Percentiles rank a stretch among this genome's conserved stretches.
phyloP scores from a whole-genome alignment of 35 echinoderm and acorn worm species.

The Heliocidaris tuberculata region DNA sequence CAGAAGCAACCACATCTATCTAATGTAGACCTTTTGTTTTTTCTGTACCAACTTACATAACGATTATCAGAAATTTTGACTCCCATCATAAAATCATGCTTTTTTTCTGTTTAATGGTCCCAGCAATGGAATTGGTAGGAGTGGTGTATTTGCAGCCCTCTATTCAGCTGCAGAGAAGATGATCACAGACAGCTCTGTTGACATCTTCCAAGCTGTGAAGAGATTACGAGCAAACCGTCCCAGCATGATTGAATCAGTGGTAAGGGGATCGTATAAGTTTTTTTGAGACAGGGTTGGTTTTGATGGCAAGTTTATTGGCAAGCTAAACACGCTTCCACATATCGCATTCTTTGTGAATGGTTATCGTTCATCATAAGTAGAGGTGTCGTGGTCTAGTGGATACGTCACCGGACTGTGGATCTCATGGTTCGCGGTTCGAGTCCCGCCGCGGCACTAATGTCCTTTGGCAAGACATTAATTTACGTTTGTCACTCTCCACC shows the following conservation, averaged over 20 bases:
- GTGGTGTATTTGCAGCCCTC: constrained; percentile 69
- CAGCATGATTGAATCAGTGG: constrained; percentile 61
- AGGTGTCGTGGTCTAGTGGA: background rate
- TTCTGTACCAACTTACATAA: too few relatives aligned
- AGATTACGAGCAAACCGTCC: constrained; percentile 66
- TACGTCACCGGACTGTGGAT: too few relatives aligned
- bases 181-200: constrained; percentile 51
- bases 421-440: too few relatives aligned
- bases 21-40: too few relatives aligned
- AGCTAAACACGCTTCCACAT: background rate
- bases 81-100: background rate
- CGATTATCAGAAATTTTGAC: background rate
- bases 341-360: background rate
- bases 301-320: too few relatives aligned
- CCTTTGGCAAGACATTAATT: too few relatives aligned
- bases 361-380: background rate
- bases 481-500: too few relatives aligned
- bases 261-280: background rate
- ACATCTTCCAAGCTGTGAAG: constrained; percentile 78
- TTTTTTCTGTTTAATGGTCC: background rate
- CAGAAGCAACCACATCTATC: too few relatives aligned
- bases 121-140: constrained; percentile 82
- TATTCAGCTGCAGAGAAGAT: constrained; percentile 55
- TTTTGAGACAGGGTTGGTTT: too few relatives aligned
- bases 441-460: too few relatives aligned